A percentile compares a stretch with the other conserved stretches of the same genome.
Conservation (phyloP, 2,797 vertebrate genomes). For the Sebastes elongatus region DNA sequence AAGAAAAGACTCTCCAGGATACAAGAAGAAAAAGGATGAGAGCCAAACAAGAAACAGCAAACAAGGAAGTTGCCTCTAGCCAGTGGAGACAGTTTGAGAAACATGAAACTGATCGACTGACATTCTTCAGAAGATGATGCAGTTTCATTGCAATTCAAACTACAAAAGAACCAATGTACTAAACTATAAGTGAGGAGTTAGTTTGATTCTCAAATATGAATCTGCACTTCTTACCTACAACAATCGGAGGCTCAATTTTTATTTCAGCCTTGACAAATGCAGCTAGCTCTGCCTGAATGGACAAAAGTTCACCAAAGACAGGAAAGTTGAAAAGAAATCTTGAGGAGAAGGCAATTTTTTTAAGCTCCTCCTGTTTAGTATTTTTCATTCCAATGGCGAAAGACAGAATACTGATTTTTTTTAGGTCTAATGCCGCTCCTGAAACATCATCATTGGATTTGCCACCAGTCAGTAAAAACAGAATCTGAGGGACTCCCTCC, state of each 20-base stretch:
- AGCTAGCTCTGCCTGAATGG: conserved; percentile 76
- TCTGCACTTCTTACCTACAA: conserved; percentile 77
- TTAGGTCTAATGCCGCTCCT: conserved; percentile 61
- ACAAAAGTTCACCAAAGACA: conserved; percentile 80
- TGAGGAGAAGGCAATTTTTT: conserved; percentile 72
- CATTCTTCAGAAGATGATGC: conserved; percentile 45
- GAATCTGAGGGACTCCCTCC: conserved; percentile 79
- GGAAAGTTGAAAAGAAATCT: conserved; percentile 77
- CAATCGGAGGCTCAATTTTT: conserved; percentile 64
- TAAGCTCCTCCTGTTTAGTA: conserved; percentile 67
- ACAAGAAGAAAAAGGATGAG: conserved; percentile 27
- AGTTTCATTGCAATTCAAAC: conserved; percentile 66
- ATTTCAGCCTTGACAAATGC: conserved; percentile 75
- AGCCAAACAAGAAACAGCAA: conserved; percentile 45
- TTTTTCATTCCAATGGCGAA: conserved; percentile 81
- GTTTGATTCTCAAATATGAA: conserved; percentile 21
- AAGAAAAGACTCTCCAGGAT: conserved; percentile 37
- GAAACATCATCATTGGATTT: conserved; percentile 79
- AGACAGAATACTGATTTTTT: conserved; percentile 66
- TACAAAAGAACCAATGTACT: conserved; percentile 10
- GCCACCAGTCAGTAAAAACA: conserved; percentile 79
- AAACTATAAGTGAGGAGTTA: not conserved
- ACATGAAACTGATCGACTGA: conserved; percentile 65
- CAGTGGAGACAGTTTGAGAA: conserved; percentile 40
- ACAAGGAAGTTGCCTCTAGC: conserved; percentile 17